Conservation (phyloP, 2,797 vertebrate genomes). For the Neosilurus mollespiculum region DNA sequence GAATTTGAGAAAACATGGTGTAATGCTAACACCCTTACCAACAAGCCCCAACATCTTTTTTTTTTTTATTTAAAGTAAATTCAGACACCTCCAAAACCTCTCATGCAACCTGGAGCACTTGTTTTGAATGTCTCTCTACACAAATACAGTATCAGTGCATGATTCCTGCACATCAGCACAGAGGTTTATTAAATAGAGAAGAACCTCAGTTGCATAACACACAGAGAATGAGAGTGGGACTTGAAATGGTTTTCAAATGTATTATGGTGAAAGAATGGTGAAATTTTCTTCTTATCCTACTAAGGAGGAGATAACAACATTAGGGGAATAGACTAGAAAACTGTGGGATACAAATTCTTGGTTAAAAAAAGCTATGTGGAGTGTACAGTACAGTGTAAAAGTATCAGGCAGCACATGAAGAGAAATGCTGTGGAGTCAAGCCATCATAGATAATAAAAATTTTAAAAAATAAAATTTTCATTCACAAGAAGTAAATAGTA, state of each 20-base stretch:
- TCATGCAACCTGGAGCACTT: neutral
- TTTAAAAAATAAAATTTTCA: no score
- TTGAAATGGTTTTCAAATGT: neutral
- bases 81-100: neutral
- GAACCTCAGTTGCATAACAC: neutral
- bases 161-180: neutral
- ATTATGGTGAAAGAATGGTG: neutral
- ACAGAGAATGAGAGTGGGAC: neutral
- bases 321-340: neutral
- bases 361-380: neutral
- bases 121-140: neutral
- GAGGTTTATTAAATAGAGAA: neutral
- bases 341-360: neutral
- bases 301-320: neutral
- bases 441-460: no score
- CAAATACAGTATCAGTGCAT: neutral
- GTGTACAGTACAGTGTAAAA: neutral
- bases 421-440: no score
- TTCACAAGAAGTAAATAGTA: no score
- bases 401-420: no score
- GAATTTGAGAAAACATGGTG: neutral
- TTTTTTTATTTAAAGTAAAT: neutral
- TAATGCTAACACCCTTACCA: neutral
- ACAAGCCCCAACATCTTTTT: neutral
- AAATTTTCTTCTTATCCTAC: constrained; percentile 8